Evolutionary conservation across 2,797 vertebrate genomes (phyloP), one percentile per base, ranked within the genome.

Genomic region (Siniperca undulata): DNA sequence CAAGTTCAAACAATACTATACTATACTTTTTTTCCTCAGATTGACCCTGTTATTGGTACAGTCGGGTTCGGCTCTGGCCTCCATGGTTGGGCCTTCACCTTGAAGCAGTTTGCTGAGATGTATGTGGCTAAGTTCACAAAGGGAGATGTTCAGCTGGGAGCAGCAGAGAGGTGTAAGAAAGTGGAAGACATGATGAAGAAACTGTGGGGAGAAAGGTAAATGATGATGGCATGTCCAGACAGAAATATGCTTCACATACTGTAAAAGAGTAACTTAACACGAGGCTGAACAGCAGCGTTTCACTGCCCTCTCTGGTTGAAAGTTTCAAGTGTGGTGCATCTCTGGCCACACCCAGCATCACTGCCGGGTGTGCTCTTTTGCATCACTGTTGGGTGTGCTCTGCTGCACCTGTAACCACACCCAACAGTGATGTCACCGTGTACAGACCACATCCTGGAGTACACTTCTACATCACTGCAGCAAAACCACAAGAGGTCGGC

Each of bases 141-240:
- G 91, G 97, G 97, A 1, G 96, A 97, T 3, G 88, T 95, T 55
- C 94, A 97, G 84, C 81, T 98, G 85, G 90, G 87, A 4, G 58
- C 97, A 0, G 88, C 88, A 0, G 98, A 98, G 71, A 96, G 96
- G 65, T 97, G 96, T 94, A 99, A 97, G 95, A 99, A 99, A 84
- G 98, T 99, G 13, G 98, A 98, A 75, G 98, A 99, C 87, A 99
- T 99, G 97, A 99, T 99, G 98, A 99, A 99, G 94, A 99, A 98
- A 86, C 96, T 99, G 58, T 99, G 98, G 98, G 98, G 98, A 72
- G 97, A 99, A 58, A 95, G 96, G 98, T 99, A 88, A 95, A 95
- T 42, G 30, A 36, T 17, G 7, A 71, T 7, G 12, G 7, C 48
- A 68, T 12, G 19, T 42, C 7, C 24, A 48, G 22, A 53, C 56